Evolutionary conservation across 2,888 invertebrate genomes (phyloP), one percentile per base, ranked within the genome.

Genomic region (Drosophila imparisetae): DNA sequence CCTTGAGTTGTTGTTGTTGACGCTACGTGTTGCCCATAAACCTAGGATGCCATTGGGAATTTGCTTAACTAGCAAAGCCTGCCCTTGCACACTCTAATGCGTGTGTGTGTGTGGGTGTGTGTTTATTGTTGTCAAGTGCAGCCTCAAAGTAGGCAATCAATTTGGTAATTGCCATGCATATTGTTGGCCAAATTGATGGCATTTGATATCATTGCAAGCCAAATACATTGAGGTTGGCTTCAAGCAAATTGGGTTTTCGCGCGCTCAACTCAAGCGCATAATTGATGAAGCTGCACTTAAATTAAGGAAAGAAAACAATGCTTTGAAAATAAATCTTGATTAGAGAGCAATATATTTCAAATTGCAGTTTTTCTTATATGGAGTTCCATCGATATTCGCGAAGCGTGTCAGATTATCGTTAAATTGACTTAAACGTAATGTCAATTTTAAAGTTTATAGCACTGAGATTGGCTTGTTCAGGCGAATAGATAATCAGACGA

Each of bases 71-170:
- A 64, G 67, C 76, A 60, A 42, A 66, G 59, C 49, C 61, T 66
- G 53, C 49, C 53, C 72, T 27, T 70, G 24, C 62, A 45, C 24
- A 18, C 38, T 7, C 45, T 24, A 45, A 8, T 24, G 45, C 40
- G 30, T 63, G 38, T 55, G 10, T 48, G 40, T 64, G 40, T 55
- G 62, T 61, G 38, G 27, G 30, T 65, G 61, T 52, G 30, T 66
- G 55, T 30, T 57, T 55, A n/a, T 24, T 24, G 72, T 42, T 61
- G 49, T 81, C 66, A 71, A 83, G 78, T 76, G 80, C 78, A 65
- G 74, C 75, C 80, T 72, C 80, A 85, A 84, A 88, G 83, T 85
- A 85, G 83, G 83, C 86, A 85, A 85, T 85, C 85, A 85, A 85
- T 85, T 85, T 85, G 88, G 78, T 84, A 84, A 84, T 84, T 84